These are phyloP conservation scores for Platynereis dumerilii DNA, from an alignment of 2,888 invertebrate genomes.

Conservation along the genomic window DNA sequence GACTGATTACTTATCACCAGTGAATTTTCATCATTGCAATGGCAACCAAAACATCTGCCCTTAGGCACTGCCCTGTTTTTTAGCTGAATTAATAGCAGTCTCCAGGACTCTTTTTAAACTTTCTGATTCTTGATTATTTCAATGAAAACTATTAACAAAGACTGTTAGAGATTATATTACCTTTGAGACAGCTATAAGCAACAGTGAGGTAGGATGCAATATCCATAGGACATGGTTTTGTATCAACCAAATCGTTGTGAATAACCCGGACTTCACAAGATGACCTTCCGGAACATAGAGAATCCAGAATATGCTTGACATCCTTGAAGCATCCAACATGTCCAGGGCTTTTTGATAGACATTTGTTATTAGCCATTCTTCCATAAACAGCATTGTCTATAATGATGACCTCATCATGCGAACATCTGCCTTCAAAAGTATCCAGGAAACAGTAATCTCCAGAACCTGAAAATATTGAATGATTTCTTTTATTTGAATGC, in stretches of 20 bases:
- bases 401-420: slow-evolving; percentile 14
- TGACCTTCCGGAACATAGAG: slow-evolving; percentile 9
- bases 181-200: slow-evolving; percentile 16
- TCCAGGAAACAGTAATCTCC: slow-evolving; percentile 14
- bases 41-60: no score
- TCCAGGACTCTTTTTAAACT: no score
- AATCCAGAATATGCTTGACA: slow-evolving; percentile 4
- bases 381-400: slow-evolving; percentile 13
- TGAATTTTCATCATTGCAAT: no score
- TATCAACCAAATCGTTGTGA: slow-evolving; percentile 9
- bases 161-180: no score
- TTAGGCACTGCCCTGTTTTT: no score
- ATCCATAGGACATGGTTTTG: slow-evolving; percentile 13
- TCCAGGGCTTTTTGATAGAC: slow-evolving; percentile 11
- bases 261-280: slow-evolving; percentile 7
- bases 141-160: no score
- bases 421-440: slow-evolving; percentile 12
- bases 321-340: slow-evolving; percentile 14
- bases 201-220: slow-evolving; percentile 13
- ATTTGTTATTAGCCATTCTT: slow-evolving; percentile 7
- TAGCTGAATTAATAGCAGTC: no score
- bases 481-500: no score
- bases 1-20: no score
- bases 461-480: no score
- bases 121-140: no score